phyloP scores from a whole-genome alignment of 2,888 invertebrate species.

The Teleogryllus oceanicus region DNA sequence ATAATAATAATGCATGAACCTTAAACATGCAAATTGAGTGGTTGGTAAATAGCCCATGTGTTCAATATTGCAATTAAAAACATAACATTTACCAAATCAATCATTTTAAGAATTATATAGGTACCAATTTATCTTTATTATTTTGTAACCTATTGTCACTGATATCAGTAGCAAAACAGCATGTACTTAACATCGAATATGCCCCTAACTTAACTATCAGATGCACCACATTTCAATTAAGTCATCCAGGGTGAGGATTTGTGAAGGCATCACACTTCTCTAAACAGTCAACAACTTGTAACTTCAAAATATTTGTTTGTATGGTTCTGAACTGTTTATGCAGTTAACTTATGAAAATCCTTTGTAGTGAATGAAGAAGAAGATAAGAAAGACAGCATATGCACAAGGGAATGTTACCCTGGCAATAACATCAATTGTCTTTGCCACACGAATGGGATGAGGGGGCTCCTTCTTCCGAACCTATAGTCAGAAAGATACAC shows the following conservation, averaged over 20 bases:
- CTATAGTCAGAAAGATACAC: constrained; percentile 54
- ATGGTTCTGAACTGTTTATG: background rate
- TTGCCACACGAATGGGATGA: constrained; percentile 88
- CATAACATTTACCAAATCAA: too few relatives aligned
- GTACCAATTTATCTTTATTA: too few relatives aligned
- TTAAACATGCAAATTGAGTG: too few relatives aligned
- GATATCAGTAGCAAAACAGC: too few relatives aligned
- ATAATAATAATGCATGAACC: too few relatives aligned
- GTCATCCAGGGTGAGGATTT: constrained; percentile 20
- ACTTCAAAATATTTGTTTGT: constrained; percentile 11
- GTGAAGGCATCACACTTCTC: background rate
- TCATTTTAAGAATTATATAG: too few relatives aligned
- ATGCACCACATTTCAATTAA: constrained; percentile 5
- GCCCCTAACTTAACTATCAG: background rate
- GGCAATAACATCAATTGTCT: constrained; percentile 91
- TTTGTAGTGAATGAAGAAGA: constrained; percentile 93
- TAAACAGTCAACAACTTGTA: constrained; percentile 11
- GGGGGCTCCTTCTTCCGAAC: constrained; percentile 88
- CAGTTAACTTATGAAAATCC: constrained; percentile 28
- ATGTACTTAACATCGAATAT: background rate
- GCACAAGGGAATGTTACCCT: constrained; percentile 91
- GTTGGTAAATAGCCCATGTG: too few relatives aligned
- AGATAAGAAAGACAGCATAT: constrained; percentile 88
- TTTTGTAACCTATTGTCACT: too few relatives aligned
- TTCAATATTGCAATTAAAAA: too few relatives aligned